Percentiles rank a stretch among this genome's conserved stretches.
Evolutionary conservation across 2,888 invertebrate species (phyloP).

Genomic region (Acanthococcus lagerstroemiae): DNA sequence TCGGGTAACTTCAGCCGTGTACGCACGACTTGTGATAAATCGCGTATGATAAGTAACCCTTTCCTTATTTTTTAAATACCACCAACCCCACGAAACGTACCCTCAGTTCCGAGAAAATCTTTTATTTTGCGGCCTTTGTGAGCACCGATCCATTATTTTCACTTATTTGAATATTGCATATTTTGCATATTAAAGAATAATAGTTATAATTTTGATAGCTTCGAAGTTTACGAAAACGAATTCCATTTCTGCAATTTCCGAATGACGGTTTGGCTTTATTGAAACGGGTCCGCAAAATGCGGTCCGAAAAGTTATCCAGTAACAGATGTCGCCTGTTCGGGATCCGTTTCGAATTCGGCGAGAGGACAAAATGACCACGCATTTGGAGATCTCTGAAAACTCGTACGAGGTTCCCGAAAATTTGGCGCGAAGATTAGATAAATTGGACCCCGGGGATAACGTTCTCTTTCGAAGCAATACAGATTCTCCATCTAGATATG

Average conservation of each 20-base stretch:
- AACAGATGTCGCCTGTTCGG: too few species aligned
- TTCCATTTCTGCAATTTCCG: background rate
- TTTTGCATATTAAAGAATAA: constrained; percentile 25
- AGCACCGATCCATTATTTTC: constrained; percentile 17
- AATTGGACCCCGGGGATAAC: too few species aligned
- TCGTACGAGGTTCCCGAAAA: too few species aligned
- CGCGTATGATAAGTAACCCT: constrained; percentile 22
- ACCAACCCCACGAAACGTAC: constrained; percentile 8
- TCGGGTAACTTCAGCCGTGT: constrained; percentile 16
- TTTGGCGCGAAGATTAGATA: too few species aligned
- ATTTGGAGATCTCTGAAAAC: too few species aligned
- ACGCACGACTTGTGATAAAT: constrained; percentile 18
- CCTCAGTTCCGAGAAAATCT: constrained; percentile 17
- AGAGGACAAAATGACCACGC: too few species aligned
- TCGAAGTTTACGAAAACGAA: constrained; percentile 7
- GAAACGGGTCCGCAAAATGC: background rate
- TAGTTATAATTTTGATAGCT: constrained; percentile 21
- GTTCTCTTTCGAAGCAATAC: too few species aligned
- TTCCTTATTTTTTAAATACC: constrained; percentile 20
- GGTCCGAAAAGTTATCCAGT: too few species aligned
- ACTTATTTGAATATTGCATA: constrained; percentile 26
- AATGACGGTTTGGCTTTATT: background rate
- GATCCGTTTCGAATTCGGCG: too few species aligned
- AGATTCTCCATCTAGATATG: too few species aligned
- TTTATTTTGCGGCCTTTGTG: constrained; percentile 23